Conservation (phyloP, 1,140 invertebrate genomes). For the Penaeus vannamei region DNA sequence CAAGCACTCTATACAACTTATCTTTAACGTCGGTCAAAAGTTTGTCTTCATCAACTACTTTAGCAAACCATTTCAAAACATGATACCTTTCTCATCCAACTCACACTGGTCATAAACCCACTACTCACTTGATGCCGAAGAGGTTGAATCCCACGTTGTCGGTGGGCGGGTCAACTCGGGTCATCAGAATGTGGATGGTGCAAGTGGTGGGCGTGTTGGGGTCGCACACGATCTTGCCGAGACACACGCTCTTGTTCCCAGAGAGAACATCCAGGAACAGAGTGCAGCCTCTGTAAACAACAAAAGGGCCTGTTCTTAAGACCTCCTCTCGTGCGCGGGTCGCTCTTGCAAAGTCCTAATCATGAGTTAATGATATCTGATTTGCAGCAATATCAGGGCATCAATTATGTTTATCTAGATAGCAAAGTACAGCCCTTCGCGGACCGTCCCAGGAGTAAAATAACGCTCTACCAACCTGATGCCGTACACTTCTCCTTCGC, state of each 20-base stretch:
- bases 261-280: constrained; percentile 52
- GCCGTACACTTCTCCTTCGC: constrained; percentile 33
- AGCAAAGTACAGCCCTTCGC: no score
- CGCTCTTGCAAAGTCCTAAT: no score
- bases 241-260: constrained; percentile 32
- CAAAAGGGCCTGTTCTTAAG: background rate
- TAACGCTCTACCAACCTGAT: constrained; percentile 24
- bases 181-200: constrained; percentile 38
- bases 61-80: no score
- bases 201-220: constrained; percentile 30
- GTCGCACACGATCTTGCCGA: constrained; percentile 59
- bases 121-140: constrained; percentile 41
- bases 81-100: background rate
- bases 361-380: no score
- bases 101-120: background rate
- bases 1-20: no score
- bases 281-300: constrained; percentile 50
- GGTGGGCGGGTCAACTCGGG: constrained; percentile 26
- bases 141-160: constrained; percentile 23
- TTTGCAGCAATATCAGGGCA: no score
- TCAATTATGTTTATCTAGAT: no score
- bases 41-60: background rate
- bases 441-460: no score
- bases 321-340: no score
- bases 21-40: no score